Base-by-base conservation (phyloP, 35 echinoderm and acorn worm genomes). In the Apostichopus californicus region DNA sequence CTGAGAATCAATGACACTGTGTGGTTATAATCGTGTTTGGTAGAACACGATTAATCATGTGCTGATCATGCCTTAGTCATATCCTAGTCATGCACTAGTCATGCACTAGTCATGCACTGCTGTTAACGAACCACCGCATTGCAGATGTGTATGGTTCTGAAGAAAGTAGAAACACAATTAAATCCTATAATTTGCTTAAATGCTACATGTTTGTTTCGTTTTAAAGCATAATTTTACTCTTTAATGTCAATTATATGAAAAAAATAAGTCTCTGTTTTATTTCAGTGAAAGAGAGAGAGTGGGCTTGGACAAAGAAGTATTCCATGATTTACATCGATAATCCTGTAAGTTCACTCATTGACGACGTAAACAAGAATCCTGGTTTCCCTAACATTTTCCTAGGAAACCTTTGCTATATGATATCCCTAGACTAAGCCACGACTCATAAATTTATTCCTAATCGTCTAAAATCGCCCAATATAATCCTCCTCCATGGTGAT, bases 261-360 rank as follows among this genome's bases (percentile, higher is more conserved):
- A 46, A 22, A 78, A 78, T 22, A 78, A 11, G 9, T 14, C n/a
- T 25, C 34, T 20, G 5, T 92, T 82, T 56, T 82, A 28, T 92
- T 81, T 0, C 77, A 92, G 90, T 92, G 78, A 80, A 80, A 54
- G 77, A 80, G 13, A 57, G 90, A 66, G 9, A 24, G 23, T 94
- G 79, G 63, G 65, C 94, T 17, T 98, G 96, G 96, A 95, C 94
- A 73, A 86, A 91, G 9, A 98, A 93, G 85, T 98, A 95, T 54
- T 98, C 96, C 24, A 79, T 98, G 87, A 66, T 98, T 15, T 98
- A 98, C 83, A 98, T 98, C 55, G 96, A 98, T 68, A 98, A 98
- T 56, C 96, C 96, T 68, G 96, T 96, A 92, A 96, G 93, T 96
- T 34, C 26, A 5, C 17, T 90, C 75, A 77, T 46, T 46, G 34